Percentiles rank a stretch among this genome's conserved stretches.
These are phyloP conservation scores for Blera fallax DNA, from an alignment of 2,888 invertebrate genomes.

Conservation along the genomic window DNA sequence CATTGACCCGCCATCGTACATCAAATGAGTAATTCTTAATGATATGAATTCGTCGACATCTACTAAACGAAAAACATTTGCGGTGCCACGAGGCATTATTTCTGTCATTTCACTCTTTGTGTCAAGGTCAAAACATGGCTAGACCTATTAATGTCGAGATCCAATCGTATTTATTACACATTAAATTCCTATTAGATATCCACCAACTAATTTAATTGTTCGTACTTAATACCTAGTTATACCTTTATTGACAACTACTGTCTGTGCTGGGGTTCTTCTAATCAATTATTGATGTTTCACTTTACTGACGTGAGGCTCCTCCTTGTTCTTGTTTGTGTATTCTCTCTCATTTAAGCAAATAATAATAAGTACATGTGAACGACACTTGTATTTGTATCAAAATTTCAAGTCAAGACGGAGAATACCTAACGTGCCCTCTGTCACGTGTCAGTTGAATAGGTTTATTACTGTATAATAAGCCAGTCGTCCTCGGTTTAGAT, in stretches of 20 bases:
- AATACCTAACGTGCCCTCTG: neutral
- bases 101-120: neutral
- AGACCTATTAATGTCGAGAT: neutral
- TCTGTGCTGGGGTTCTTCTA: neutral
- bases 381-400: constrained; percentile 36
- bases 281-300: constrained; percentile 9
- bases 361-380: constrained; percentile 17
- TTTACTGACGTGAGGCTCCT: neutral
- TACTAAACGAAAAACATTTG: no score
- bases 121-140: neutral
- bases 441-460: constrained; percentile 10
- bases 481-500: neutral
- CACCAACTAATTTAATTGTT: neutral
- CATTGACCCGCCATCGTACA: no score
- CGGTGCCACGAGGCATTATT: no score
- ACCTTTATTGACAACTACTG: neutral
- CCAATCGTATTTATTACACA: neutral
- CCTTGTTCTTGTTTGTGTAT: neutral
- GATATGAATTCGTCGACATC: no score
- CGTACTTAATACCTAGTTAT: neutral
- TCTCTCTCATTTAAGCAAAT: neutral
- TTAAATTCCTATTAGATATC: neutral
- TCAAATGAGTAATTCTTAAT: no score
- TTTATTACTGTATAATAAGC: neutral
- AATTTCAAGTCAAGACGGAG: constrained; percentile 17